Conservation (phyloP, 2,888 invertebrate genomes). For the Serripes groenlandicus region DNA sequence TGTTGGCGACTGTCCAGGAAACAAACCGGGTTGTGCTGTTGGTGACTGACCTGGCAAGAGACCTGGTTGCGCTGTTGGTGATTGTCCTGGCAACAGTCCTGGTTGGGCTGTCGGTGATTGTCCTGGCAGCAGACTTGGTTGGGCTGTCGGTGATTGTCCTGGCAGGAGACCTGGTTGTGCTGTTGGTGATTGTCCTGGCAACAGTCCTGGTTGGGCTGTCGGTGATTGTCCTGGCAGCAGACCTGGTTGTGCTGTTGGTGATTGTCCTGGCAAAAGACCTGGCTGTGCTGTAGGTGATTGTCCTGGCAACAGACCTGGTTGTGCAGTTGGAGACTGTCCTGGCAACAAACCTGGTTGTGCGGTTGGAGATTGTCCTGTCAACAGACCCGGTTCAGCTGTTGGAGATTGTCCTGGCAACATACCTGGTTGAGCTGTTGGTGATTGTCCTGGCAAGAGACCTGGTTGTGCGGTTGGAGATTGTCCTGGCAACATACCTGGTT, state of each 20-base stretch:
- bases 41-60: slow-evolving; percentile 46
- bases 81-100: slow-evolving; percentile 38
- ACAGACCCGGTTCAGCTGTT: slow-evolving; percentile 55
- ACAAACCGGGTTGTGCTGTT: slow-evolving; percentile 48
- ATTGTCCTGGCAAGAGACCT: slow-evolving; percentile 41
- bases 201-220: slow-evolving; percentile 49
- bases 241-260: slow-evolving; percentile 55
- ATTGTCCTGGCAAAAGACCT: slow-evolving; percentile 30
- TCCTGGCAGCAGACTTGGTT: slow-evolving; percentile 51
- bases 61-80: slow-evolving; percentile 58
- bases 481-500: slow-evolving; percentile 50
- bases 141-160: slow-evolving; percentile 43
- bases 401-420: slow-evolving; percentile 45
- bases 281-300: slow-evolving; percentile 43
- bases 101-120: slow-evolving; percentile 59
- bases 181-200: slow-evolving; percentile 54
- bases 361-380: slow-evolving; percentile 52
- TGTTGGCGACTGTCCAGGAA: slow-evolving; percentile 52
- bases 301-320: slow-evolving; percentile 36
- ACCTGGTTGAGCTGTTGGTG: slow-evolving; percentile 56
- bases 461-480: slow-evolving; percentile 54
- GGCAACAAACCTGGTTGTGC: slow-evolving; percentile 47
- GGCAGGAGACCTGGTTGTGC: slow-evolving; percentile 39
- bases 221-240: slow-evolving; percentile 44
- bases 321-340: slow-evolving; percentile 51